Base-by-base conservation (phyloP, 1,140 invertebrate species). In the Hycleus cichorii region DNA sequence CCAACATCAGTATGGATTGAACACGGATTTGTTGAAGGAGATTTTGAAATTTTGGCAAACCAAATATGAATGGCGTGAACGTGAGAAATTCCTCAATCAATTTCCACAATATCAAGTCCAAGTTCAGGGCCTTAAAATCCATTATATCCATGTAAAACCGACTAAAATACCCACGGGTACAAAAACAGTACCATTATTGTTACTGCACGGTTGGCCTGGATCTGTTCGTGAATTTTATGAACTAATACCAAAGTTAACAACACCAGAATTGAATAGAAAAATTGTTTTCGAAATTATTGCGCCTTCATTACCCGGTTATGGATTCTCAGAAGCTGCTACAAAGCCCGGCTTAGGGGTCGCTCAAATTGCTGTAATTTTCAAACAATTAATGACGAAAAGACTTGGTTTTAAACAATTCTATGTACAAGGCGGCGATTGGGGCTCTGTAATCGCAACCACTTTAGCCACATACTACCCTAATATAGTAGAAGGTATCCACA, bases 171-270 rank as follows among this genome's bases (percentile, higher is more conserved):
- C 71, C n/a, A 67, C 66, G 43, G 77, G 77, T 45, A 54, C 83
- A 0, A 79, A 77, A 71, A 78, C 91, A 1, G 60, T 87, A 3
- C 89, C 89, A 0, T 44, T 93, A 18, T 66, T 95, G 0, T 24
- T 96, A 1, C 64, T 91, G 3, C 92, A 96, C 68, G 93, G 93
- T 10, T 97, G 93, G 93, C 93, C 93, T 2, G 91, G 93, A 26
- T 90, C 89, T 0, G 78, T 95, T 2, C 77, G 87, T 7, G 91
- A 95, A 72, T 95, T 94, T 70, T 88, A 89, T 61, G 87, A 91
- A 65, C 77, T 92, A 1, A 85, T 92, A 57, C 89, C 89, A 0
- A 40, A 87, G 18, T 65, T 93, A 8, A 88, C 81, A 0, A 81
- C 76, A 6, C 77, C 78, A 0, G 74, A 75, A 56, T 58, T 74